Conservation (phyloP, 2,797 vertebrate genomes). For the Sebastolobus alascanus region DNA sequence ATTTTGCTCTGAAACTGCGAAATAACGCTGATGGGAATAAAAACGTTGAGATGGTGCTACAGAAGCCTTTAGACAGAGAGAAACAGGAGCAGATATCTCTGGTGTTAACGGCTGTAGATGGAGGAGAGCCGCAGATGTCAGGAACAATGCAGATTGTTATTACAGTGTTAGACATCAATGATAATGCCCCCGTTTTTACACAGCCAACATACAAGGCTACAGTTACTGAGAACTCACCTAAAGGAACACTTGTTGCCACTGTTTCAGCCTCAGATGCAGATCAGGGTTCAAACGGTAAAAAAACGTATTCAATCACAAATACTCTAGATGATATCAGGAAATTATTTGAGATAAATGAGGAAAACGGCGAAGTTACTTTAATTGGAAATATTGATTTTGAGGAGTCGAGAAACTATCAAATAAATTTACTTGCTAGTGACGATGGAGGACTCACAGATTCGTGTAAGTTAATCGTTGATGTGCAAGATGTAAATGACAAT, state of each 20-base stretch:
- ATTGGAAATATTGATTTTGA: conserved; percentile 70
- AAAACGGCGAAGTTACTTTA: conserved; percentile 42
- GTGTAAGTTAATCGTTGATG: too few species aligned
- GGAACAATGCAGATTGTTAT: conserved; percentile 76
- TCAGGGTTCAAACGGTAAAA: conserved; percentile 32
- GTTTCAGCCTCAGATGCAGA: conserved; percentile 75
- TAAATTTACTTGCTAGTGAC: too few species aligned
- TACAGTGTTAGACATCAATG: conserved; percentile 75
- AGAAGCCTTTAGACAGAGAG: conserved; percentile 80
- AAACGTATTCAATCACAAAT: conserved; percentile 63
- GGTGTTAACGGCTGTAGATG: conserved; percentile 76
- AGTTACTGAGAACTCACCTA: conserved; percentile 70
- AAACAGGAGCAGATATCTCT: conserved; percentile 66
- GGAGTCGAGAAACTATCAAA: conserved; percentile 45
- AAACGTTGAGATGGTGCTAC: conserved; percentile 77
- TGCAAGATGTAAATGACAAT: too few species aligned
- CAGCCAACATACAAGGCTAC: conserved; percentile 67
- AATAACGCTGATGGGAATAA: conserved; percentile 57
- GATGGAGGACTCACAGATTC: too few species aligned
- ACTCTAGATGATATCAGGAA: neutral
- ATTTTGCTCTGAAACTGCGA: conserved; percentile 69
- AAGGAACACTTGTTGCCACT: conserved; percentile 57
- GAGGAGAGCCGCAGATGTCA: conserved; percentile 76
- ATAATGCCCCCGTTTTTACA: conserved; percentile 79
- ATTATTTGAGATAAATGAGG: conserved; percentile 25